Percentiles rank a stretch among this genome's conserved stretches.
phyloP scores from a whole-genome alignment of 2,113 vertebrate species.

The Serilophus lunatus region DNA sequence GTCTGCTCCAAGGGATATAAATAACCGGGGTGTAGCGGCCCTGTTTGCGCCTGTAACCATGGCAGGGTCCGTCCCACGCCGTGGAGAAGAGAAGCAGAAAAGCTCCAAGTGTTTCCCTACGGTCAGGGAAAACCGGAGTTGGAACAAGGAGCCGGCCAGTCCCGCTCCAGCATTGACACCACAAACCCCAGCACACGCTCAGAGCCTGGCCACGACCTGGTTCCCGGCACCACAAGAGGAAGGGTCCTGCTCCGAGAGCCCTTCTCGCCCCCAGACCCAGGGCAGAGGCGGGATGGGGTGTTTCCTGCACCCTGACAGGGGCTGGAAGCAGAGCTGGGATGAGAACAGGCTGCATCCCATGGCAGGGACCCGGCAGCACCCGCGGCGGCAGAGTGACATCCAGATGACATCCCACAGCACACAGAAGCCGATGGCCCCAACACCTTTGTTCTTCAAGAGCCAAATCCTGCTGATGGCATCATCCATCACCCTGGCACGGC shows the following conservation, averaged over 20 bases:
- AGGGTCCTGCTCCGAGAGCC: not conserved
- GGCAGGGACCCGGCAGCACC: not conserved
- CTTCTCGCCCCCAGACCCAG: fast-evolving
- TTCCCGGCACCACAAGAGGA: fast-evolving
- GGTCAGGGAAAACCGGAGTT: fast-evolving
- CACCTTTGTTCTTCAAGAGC: fast-evolving
- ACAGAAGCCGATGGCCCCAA: fast-evolving
- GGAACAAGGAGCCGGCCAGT: not conserved
- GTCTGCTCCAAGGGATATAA: slow-evolving; percentile 33
- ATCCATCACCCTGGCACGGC: fast-evolving
- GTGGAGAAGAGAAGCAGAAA: not conserved
- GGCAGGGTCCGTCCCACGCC: not conserved
- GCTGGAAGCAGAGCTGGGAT: not conserved
- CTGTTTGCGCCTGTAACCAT: slow-evolving; percentile 62
- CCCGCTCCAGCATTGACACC: fast-evolving
- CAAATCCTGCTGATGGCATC: fast-evolving
- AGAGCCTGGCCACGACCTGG: fast-evolving
- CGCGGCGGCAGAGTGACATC: not conserved
- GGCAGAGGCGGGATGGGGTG: fast-evolving
- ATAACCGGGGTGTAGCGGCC: slow-evolving; percentile 6
- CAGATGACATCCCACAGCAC: fast-evolving
- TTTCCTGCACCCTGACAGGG: fast-evolving
- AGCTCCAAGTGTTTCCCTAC: not conserved
- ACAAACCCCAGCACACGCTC: fast-evolving
- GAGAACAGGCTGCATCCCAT: not conserved